Conservation (phyloP, 2,113 vertebrate species). For the Scomber japonicus region DNA sequence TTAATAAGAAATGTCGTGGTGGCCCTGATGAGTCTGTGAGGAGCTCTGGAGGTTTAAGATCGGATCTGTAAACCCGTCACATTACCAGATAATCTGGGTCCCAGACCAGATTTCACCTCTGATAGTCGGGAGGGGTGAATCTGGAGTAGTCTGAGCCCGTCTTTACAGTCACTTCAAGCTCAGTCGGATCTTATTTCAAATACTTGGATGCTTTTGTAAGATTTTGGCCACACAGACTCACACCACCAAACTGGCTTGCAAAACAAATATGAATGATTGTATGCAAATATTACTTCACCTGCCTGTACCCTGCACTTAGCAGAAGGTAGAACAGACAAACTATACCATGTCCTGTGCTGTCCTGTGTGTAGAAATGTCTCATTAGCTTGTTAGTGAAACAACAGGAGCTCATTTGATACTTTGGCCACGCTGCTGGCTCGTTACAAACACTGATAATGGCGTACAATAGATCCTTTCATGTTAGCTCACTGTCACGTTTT, state of each 20-base stretch:
- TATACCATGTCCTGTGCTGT: neutral
- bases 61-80: too few species aligned
- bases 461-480: conserved; percentile 7
- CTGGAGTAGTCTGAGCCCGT: too few species aligned
- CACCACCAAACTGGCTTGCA: conserved; percentile 1
- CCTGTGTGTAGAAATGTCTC: neutral
- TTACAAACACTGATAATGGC: conserved; percentile 31
- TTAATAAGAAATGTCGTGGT: too few species aligned
- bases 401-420: neutral
- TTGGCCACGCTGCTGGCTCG: conserved; percentile 9
- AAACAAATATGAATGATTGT: conserved; percentile 19
- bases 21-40: too few species aligned
- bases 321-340: neutral
- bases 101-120: too few species aligned
- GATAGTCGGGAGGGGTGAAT: too few species aligned
- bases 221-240: neutral
- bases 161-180: neutral
- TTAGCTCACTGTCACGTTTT: neutral
- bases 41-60: too few species aligned
- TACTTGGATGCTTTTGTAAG: neutral
- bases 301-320: conserved; percentile 2
- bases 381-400: neutral
- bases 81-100: too few species aligned
- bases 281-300: conserved; percentile 26
- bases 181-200: neutral